Percentiles rank a stretch among this genome's conserved stretches.
Conservation (phyloP, 2,888 invertebrate species). For the Ypsolopha sequella region DNA sequence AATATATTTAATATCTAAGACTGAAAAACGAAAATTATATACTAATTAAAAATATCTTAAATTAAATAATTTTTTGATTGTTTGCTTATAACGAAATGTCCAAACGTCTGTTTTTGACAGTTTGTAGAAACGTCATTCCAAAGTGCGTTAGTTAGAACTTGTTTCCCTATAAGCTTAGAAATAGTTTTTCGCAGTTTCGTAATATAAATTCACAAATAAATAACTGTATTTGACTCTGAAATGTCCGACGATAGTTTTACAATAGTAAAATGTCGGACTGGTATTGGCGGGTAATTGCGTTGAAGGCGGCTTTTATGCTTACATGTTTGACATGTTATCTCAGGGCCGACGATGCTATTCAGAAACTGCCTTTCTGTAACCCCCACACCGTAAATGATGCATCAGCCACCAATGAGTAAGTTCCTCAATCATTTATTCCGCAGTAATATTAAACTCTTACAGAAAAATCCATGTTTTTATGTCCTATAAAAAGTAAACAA, state of each 20-base stretch:
- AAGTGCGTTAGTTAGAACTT: constrained; percentile 5
- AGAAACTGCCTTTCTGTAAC: constrained; percentile 60
- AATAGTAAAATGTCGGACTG: constrained; percentile 57
- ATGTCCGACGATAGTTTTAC: constrained; percentile 52
- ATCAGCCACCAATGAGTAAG: constrained; percentile 46
- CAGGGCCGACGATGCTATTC: constrained; percentile 47
- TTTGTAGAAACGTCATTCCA: constrained; percentile 4
- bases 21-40: no score
- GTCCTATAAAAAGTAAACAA: no score
- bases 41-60: no score
- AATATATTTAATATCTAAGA: no score
- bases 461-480: no score
- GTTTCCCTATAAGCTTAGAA: constrained; percentile 16
- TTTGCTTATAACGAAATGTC: no score
- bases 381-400: constrained; percentile 39
- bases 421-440: constrained; percentile 8
- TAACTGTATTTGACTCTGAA: constrained; percentile 26
- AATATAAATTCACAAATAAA: constrained; percentile 26
- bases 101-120: background rate
- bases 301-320: constrained; percentile 43
- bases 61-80: no score
- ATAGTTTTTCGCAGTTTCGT: constrained; percentile 35
- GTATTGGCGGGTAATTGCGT: constrained; percentile 54
- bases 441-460: no score
- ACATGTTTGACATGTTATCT: constrained; percentile 45